phyloP scores from a whole-genome alignment of 2,113 vertebrate species.

The Patagioenas fasciata region DNA sequence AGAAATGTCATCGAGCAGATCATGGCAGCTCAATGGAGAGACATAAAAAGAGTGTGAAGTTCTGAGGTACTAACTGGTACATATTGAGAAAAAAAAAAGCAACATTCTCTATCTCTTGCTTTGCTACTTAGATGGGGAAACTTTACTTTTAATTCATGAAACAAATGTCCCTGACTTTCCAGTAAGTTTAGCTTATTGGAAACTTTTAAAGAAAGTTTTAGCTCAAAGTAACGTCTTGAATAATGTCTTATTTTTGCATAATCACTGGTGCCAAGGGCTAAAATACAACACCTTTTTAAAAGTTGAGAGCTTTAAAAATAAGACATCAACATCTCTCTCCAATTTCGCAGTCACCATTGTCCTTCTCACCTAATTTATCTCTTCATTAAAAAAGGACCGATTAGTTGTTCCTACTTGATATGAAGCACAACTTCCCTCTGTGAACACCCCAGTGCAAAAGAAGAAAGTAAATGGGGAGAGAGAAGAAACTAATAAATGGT shows the following conservation, averaged over 20 bases:
- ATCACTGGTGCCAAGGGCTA: neutral
- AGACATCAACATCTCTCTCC: neutral
- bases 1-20: neutral
- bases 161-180: neutral
- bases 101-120: neutral
- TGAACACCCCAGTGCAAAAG: neutral
- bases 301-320: neutral
- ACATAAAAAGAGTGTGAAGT: neutral
- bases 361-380: neutral
- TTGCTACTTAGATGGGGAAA: neutral
- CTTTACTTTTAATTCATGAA: neutral
- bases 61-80: neutral
- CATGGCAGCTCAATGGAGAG: neutral
- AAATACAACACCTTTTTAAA: neutral
- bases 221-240: neutral
- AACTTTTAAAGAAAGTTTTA: neutral
- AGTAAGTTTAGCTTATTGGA: neutral
- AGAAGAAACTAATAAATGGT: neutral
- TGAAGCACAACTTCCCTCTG: neutral
- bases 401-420: neutral
- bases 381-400: neutral
- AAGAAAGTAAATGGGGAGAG: neutral
- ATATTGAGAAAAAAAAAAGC: neutral
- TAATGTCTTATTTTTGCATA: neutral
- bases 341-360: neutral